phyloP scores from a whole-genome alignment of 2,888 invertebrate species.

The Acanthosepion lycidas region DNA sequence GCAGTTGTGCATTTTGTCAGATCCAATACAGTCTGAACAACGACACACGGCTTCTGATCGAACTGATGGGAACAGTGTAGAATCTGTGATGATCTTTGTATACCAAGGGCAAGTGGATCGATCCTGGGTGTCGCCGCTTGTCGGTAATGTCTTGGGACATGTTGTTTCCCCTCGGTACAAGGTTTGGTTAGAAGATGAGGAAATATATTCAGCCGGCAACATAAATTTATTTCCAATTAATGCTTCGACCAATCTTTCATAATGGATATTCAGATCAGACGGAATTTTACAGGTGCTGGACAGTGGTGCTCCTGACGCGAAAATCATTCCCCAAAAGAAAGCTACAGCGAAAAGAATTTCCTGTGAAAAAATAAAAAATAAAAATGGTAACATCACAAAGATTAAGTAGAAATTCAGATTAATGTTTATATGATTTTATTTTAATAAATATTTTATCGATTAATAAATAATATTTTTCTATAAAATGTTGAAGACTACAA shows the following conservation, averaged over 20 bases:
- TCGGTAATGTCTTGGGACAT: background rate
- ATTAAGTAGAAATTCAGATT: too few species aligned
- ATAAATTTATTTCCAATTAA: background rate
- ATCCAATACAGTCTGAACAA: too few species aligned
- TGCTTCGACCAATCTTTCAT: background rate
- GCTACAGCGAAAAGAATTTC: too few species aligned
- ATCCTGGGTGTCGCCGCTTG: background rate
- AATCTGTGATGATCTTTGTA: background rate
- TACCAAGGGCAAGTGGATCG: background rate
- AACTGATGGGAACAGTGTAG: background rate
- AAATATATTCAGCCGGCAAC: background rate
- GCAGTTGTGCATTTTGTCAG: too few species aligned
- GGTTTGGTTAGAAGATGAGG: background rate
- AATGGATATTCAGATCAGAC: background rate
- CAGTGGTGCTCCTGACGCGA: too few species aligned
- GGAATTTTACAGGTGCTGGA: background rate
- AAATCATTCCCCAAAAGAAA: too few species aligned
- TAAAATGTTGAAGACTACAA: too few species aligned
- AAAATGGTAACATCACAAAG: too few species aligned
- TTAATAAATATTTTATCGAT: too few species aligned
- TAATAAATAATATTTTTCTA: too few species aligned
- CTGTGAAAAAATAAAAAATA: too few species aligned
- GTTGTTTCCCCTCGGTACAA: background rate
- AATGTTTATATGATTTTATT: too few species aligned
- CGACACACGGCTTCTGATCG: background rate